These are phyloP conservation scores for Hypocryptadius cinnamomeus DNA, from an alignment of 2,113 vertebrate genomes.

Conservation along the genomic window DNA sequence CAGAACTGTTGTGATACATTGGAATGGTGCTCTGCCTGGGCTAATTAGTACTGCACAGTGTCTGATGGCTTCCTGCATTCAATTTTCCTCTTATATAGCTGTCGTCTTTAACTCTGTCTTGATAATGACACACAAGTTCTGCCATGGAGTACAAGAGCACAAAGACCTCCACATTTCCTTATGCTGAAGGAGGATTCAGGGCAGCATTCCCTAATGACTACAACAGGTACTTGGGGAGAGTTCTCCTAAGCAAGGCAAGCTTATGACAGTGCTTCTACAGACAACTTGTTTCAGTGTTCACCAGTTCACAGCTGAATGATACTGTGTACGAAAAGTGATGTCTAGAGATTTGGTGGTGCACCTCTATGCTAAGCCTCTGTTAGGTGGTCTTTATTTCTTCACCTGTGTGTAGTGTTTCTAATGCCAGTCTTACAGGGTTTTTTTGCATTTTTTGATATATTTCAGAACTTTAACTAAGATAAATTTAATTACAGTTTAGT, in stretches of 20 bases:
- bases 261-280: neutral
- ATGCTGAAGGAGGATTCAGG: neutral
- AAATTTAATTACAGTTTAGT: neutral
- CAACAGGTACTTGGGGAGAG: neutral
- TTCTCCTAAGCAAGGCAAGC: neutral
- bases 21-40: neutral
- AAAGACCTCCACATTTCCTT: neutral
- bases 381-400: neutral
- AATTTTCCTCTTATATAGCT: neutral
- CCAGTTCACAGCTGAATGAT: neutral
- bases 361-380: neutral
- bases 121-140: neutral
- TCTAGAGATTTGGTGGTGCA: neutral
- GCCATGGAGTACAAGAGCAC: fast-evolving
- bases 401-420: neutral
- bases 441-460: neutral
- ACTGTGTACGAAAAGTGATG: neutral
- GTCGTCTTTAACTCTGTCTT: neutral
- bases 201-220: neutral
- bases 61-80: neutral
- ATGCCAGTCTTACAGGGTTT: neutral
- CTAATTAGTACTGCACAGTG: neutral
- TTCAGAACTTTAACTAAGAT: neutral
- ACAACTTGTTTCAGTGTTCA: neutral
- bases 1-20: neutral